Evolutionary conservation across 2,797 vertebrate genomes (phyloP), one percentile per base, ranked within the genome.

Genomic region (Tamandua tetradactyla): DNA sequence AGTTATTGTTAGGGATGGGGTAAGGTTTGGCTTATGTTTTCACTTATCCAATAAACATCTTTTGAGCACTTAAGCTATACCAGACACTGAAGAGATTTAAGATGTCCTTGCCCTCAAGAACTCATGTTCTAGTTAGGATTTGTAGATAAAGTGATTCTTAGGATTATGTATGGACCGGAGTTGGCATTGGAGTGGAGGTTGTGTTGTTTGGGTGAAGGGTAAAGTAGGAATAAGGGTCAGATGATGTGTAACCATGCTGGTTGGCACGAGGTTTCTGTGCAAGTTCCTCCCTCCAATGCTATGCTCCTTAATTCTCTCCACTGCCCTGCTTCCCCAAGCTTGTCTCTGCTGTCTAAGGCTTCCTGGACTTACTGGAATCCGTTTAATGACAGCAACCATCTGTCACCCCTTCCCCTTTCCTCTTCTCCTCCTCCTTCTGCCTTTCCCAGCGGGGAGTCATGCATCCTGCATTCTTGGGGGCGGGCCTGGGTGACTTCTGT

Each of bases 351-450:
- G 82, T 89, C 94, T 89, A n/a, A 92, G 90, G 71, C 94, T 80
- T 95, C 85, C 72, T 14, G 55, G 92, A 84, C 69, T 92, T 86
- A 83, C 75, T 89, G 95, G 91, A 96, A 96, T 96, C 93, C 82
- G 7, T 87, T 94, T 96, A 97, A 81, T 94, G 96, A 96, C 93
- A 95, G 86, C 40, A 22, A 44, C 95, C 96, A 94, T 96, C 96
- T 95, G 93, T 68, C 91, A 72, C 44, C 75, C 61, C 40, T 87
- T 79, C 66, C 66, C 76, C 93, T 76, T 44, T 44, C 57, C 59
- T 75, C 68, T 11, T 9, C 32, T 18, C 42, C 37, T 27, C 47
- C 69, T 81, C 69, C 87, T 69, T 37, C 61, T 0, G 3, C 83
- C 74, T 89, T 64, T 85, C 89, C 68, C 30, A 37, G 78, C 6